These are phyloP conservation scores for Pseudochromis fuscus DNA, from an alignment of 2,797 vertebrate species.

Conservation along the genomic window DNA sequence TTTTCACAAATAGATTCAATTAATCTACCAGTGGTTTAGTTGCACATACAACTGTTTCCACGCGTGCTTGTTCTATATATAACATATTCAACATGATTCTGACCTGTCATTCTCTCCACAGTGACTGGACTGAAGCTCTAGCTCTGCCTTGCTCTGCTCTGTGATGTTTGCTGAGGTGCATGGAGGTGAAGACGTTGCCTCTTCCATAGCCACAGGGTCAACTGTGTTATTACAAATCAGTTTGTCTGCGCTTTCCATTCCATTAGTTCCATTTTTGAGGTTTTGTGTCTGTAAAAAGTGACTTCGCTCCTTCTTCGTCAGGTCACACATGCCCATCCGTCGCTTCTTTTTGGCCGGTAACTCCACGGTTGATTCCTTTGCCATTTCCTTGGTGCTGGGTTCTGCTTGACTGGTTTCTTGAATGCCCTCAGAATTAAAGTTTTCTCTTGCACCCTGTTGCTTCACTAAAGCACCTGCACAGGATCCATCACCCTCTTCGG, in stretches of 20 bases:
- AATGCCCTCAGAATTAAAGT: constrained; percentile 36
- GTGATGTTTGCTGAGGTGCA: neutral
- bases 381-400: constrained; percentile 4
- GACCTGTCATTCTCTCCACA: constrained; percentile 52
- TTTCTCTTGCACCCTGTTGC: neutral
- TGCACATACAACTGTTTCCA: neutral
- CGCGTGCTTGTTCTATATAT: neutral
- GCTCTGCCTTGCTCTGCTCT: constrained; percentile 19
- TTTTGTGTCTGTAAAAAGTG: constrained; percentile 51
- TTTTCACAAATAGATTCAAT: too few species aligned
- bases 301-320: constrained; percentile 74
- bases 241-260: constrained; percentile 19
- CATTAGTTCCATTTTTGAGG: constrained; percentile 26
- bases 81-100: constrained; percentile 11
- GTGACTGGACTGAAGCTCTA: constrained; percentile 12
- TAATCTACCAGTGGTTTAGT: neutral
- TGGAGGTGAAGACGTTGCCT: neutral
- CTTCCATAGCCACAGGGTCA: constrained; percentile 22
- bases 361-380: constrained; percentile 5
- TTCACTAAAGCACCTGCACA: constrained; percentile 11
- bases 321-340: constrained; percentile 80
- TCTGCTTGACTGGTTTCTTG: constrained; percentile 22
- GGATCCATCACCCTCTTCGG: constrained; percentile 10
- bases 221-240: constrained; percentile 3
- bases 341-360: constrained; percentile 71